Percentiles rank a stretch among this genome's conserved stretches.
These are phyloP conservation scores for Drosophila yakuba DNA, from an alignment of 1,140 invertebrate genomes.

Conservation along the genomic window DNA sequence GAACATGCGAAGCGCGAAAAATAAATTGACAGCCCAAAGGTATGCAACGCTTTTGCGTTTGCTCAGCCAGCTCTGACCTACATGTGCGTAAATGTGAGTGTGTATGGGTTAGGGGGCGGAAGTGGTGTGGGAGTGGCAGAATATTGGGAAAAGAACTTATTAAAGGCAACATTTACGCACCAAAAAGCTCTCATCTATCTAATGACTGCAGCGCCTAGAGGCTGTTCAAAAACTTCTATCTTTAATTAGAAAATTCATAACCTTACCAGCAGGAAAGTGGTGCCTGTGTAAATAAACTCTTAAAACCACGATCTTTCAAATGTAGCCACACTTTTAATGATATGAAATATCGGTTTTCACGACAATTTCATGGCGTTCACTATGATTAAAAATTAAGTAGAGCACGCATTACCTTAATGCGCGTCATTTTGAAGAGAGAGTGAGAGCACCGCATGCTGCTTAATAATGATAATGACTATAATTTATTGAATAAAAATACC, in stretches of 20 bases:
- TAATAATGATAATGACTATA: conserved; percentile 50
- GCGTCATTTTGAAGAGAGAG: conserved; percentile 1
- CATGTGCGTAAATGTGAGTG: conserved; percentile 28
- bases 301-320: background rate
- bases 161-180: background rate
- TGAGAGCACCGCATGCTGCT: conserved; percentile 7
- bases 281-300: too few relatives aligned
- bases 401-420: conserved; percentile 35
- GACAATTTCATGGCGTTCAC: background rate
- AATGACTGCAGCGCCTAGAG: conserved; percentile 2
- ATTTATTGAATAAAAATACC: conserved; percentile 38
- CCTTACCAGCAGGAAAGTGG: too few relatives aligned
- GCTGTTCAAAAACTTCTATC: too few relatives aligned
- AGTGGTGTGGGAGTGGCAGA: background rate
- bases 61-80: conserved; percentile 64
- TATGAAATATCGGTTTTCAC: background rate
- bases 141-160: background rate
- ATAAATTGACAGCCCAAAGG: conserved; percentile 76
- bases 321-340: background rate
- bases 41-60: conserved; percentile 62
- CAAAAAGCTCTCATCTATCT: conserved; percentile 2
- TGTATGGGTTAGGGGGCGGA: background rate
- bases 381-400: conserved; percentile 35
- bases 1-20: conserved; percentile 70
- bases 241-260: too few relatives aligned